A percentile compares a stretch with the other conserved stretches of the same genome.
These are phyloP conservation scores for Tokudaia muenninki DNA, from an alignment of 2,797 vertebrate species.

Conservation along the genomic window DNA sequence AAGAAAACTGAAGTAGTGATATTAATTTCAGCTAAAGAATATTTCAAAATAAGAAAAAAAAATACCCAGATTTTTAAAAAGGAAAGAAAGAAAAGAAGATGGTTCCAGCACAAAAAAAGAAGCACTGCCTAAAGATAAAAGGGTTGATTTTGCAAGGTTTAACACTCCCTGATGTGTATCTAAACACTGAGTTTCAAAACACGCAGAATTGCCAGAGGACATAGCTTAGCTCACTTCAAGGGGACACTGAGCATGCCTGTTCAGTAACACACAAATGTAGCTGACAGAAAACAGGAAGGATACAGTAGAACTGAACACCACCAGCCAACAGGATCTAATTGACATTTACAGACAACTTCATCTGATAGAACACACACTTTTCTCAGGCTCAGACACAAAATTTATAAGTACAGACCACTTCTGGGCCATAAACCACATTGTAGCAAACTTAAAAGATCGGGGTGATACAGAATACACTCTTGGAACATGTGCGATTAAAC, in stretches of 20 bases:
- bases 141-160: not conserved
- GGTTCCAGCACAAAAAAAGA: not conserved
- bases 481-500: not conserved
- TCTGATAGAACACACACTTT: not conserved
- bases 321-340: conserved; percentile 9
- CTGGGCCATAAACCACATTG: not conserved
- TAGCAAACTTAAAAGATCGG: not conserved
- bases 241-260: not conserved
- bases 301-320: not conserved
- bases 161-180: not conserved
- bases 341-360: not conserved
- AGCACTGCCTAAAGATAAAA: not conserved
- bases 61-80: not conserved
- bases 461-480: not conserved
- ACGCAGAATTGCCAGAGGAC: not conserved
- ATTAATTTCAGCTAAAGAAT: not conserved
- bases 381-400: not conserved
- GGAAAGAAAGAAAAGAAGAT: not conserved
- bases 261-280: not conserved
- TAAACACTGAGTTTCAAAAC: not conserved
- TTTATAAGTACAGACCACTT: not conserved
- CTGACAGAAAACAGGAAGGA: not conserved
- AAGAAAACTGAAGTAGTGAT: not conserved
- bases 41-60: not conserved
- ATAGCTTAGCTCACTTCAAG: not conserved